A percentile compares a stretch with the other conserved stretches of the same genome.
Evolutionary conservation across 2,888 invertebrate species (phyloP).

Genomic region (Agrochola lychnidis): DNA sequence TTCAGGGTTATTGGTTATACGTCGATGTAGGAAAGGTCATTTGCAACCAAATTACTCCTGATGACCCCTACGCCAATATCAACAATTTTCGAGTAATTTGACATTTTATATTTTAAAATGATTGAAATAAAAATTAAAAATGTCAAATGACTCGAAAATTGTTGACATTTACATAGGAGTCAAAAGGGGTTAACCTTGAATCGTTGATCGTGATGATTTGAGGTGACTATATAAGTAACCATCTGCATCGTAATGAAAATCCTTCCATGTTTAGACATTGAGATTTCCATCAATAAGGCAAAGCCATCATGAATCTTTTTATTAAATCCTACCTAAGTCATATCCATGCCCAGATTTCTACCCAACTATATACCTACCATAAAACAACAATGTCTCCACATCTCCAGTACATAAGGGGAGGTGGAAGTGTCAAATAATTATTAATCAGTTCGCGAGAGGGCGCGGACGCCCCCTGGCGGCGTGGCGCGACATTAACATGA

Average conservation of each 20-base stretch:
- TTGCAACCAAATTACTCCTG: too few species aligned
- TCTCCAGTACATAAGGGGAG: conserved; percentile 64
- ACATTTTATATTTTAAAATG: too few species aligned
- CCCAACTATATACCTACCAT: conserved; percentile 7
- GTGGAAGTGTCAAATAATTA: conserved; percentile 69
- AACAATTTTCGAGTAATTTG: too few species aligned
- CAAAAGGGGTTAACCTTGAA: too few species aligned
- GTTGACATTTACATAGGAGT: too few species aligned
- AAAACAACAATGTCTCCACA: conserved; percentile 46
- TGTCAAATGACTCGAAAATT: too few species aligned
- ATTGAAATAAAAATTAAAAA: too few species aligned
- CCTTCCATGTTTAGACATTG: neutral
- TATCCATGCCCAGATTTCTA: conserved; percentile 1
- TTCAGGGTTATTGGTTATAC: too few species aligned
- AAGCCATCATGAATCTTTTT: neutral
- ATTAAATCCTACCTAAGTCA: neutral
- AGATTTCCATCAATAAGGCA: neutral
- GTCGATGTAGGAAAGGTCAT: too few species aligned
- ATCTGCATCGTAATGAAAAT: neutral
- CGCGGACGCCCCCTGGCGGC: conserved; percentile 64
- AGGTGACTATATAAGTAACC: too few species aligned
- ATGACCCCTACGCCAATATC: too few species aligned
- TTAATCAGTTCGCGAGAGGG: conserved; percentile 64
- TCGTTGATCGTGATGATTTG: too few species aligned
- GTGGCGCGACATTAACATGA: conserved; percentile 72